A percentile compares a stretch with the other conserved stretches of the same genome.
Conservation (phyloP, 2,113 vertebrate genomes). For the Nothocercus julius region DNA sequence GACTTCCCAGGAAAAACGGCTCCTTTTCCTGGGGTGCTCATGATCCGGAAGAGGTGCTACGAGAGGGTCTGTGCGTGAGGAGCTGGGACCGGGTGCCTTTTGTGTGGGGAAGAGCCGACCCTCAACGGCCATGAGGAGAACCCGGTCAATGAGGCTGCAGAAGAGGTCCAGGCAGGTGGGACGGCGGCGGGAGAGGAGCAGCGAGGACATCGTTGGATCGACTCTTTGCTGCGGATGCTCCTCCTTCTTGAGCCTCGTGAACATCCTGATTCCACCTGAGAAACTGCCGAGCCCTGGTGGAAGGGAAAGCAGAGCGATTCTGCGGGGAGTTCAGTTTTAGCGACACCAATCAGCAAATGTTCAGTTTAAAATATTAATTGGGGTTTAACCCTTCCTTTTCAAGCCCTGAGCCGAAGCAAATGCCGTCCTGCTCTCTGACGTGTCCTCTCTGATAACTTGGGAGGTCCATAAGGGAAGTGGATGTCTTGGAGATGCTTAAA, state of each 20-base stretch:
- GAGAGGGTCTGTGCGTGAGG: not conserved
- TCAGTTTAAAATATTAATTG: not conserved
- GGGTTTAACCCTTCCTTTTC: not conserved
- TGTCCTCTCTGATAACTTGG: not conserved
- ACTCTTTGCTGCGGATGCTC: not conserved
- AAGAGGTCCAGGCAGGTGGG: not conserved
- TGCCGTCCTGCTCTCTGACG: fast-evolving
- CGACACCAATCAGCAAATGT: not conserved
- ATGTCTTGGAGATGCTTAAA: not conserved
- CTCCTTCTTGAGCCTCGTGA: not conserved
- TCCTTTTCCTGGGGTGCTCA: not conserved
- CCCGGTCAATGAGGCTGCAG: not conserved
- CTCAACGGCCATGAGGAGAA: not conserved
- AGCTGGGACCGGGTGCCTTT: not conserved
- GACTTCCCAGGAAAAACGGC: not conserved
- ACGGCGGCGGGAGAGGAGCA: not conserved
- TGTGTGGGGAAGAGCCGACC: not conserved
- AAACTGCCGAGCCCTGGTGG: not conserved
- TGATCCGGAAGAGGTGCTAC: not conserved
- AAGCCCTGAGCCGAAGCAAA: fast-evolving
- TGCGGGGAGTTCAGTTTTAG: not conserved
- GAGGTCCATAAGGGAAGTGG: not conserved
- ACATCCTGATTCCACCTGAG: not conserved
- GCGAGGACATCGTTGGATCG: not conserved
- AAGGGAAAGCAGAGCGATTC: not conserved